Conservation (phyloP, 2,888 invertebrate genomes). For the Steinernema carpocapsae region DNA sequence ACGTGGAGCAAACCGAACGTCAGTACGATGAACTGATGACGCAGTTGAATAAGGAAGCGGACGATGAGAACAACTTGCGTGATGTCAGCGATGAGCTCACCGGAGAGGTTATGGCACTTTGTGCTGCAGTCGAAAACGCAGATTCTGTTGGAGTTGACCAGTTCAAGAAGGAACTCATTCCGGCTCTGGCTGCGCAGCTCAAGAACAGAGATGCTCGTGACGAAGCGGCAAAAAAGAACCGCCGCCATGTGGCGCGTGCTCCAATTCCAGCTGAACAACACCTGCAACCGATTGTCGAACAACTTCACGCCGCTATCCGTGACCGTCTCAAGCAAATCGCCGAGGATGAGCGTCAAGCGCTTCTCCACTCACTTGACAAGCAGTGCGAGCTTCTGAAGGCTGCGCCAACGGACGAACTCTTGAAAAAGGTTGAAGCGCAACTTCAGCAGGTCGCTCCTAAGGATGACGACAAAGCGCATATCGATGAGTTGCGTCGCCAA, state of each 20-base stretch:
- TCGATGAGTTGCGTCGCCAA: conserved; percentile 22
- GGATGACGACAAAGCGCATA: conserved; percentile 8
- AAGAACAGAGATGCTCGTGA: conserved; percentile 29
- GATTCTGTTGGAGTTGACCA: conserved; percentile 44
- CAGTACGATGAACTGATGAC: conserved; percentile 52
- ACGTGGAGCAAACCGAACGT: conserved; percentile 52
- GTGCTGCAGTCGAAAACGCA: conserved; percentile 33
- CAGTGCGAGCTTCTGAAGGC: conserved; percentile 17
- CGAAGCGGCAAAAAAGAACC: background rate
- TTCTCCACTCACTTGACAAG: conserved; percentile 5
- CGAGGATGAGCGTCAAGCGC: background rate
- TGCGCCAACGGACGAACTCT: conserved; percentile 14
- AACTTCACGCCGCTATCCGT: conserved; percentile 31
- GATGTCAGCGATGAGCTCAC: conserved; percentile 42
- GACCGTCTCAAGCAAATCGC: background rate
- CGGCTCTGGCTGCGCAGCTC: conserved; percentile 38
- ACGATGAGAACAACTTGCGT: conserved; percentile 35
- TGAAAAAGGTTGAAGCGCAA: conserved; percentile 27
- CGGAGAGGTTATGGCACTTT: conserved; percentile 40
- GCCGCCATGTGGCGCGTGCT: conserved; percentile 29
- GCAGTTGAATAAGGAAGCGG: conserved; percentile 38
- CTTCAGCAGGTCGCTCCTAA: background rate
- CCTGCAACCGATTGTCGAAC: background rate
- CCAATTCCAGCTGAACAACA: background rate
- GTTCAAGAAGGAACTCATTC: conserved; percentile 45